Evolutionary conservation across 1,140 invertebrate genomes (phyloP), one percentile per base, ranked within the genome.

Genomic region (Macrotrachela quadricornifera): DNA sequence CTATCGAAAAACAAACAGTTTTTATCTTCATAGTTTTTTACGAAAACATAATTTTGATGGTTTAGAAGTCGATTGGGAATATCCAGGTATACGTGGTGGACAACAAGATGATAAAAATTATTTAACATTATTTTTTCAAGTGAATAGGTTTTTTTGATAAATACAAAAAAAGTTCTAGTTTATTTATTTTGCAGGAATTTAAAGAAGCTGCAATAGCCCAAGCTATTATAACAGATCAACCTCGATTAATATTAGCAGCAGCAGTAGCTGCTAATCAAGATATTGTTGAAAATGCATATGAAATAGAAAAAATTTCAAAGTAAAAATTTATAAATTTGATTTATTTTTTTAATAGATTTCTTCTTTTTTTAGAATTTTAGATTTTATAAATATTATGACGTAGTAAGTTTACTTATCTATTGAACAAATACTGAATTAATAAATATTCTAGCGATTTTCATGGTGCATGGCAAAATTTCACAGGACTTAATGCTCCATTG

Each of bases 51-150:
- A 43, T 62, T 92, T 92, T 64, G 85, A 92, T 68, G 86, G 86
- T 10, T 74, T 92, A 21, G 86, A 92, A 70, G 71, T 92, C 10
- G 53, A 92, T 65, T 95, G 87, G 86, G 87, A 94, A 64, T 95
- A 94, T 72, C 88, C 88, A 0, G 81, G 81, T 0, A 79, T 80
- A 64, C 72, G 87, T 42, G 87, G 92, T 63, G 88, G 88, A 53
- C 85, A 86, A 60, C 77, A 83, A 0, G 78, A 81, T 43, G 88
- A 95, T 66, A 79, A 78, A 53, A 78, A 83, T 58, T 85, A 88
- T 68, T 94, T 92, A 64, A 82, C 85, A 10, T 75, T 77, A 59
- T 75, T 51, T 47, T 36, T 67, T 12, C 71, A 87, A 78, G 21
- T 30, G 13, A 49, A 50, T 49, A 45, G 18, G 40, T 46, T 46